Evolutionary conservation across 1,140 invertebrate genomes (phyloP), one percentile per base, ranked within the genome.

Genomic region (Laodelphax striatellus): DNA sequence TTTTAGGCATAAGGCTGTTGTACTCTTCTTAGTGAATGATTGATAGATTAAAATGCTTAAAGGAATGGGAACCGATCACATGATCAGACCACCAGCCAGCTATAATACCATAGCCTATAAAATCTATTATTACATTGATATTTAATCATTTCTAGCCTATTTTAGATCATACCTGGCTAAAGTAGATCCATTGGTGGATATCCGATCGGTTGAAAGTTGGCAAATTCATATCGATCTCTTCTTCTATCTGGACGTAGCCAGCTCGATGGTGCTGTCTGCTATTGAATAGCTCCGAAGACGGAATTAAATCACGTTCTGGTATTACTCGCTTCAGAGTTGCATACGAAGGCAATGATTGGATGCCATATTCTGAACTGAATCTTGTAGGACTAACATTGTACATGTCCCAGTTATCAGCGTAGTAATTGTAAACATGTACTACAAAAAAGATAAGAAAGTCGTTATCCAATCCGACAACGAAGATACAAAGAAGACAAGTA

Each of bases 361-460:
- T 88, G 11, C 97, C 97, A 71, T 96, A 99, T 73, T 99, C 97
- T 0, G 94, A 96, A 16, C 86, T 82, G 73, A 98, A 97, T 63
- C 95, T 80, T 0, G 92, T 82, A 13, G 78, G 79, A 0, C 89
- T 89, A 73, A 86, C 97, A 8, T 79, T 83, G 44, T 76, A 80
- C 16, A 82, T 76, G 63, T 88, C 72, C 92, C 93, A 98, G 52
- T 84, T 81, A 69, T 97, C 85, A 58, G 73, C 72, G 0, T 84
- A 17, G 70, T 98, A 96, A 67, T 93, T 90, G 70, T 98, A 98
- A 69, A 87, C 94, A 70, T 98, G 95, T 52, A 92, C 87, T 90
- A 66, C 60, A 78, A 78, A 61, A 52, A 60, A 62, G n/a, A n/a
- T n/a, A 55, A 10, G 59, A 55, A 4, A 19, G 13, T 28, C 11